Evolutionary conservation across 2,888 invertebrate genomes (phyloP), one percentile per base, ranked within the genome.

Genomic region (Melangyna quadrimaculata): DNA sequence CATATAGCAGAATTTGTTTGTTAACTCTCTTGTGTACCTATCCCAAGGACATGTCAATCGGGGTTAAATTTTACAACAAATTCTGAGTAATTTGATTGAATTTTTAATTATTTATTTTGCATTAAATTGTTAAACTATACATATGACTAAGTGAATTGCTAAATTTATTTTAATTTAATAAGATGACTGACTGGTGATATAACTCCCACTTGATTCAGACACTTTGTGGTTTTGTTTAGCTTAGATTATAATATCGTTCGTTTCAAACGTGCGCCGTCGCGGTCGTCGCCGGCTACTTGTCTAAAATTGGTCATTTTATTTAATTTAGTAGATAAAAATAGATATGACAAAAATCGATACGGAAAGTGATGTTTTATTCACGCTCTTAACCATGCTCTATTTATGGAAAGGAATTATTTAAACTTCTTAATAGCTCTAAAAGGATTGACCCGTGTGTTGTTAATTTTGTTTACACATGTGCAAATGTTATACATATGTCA

Each of bases 131-230:
- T 37, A 55, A 73, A 24, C 8, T 51, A 61, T 82, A n/a, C n/a
- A n/a, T 43, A 61, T 82, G 82, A 82, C 78, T 82, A 82, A 82
- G 78, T 51, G 17, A 43, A 59, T 51, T 53, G 53, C n/a, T n/a
- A n/a, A 73, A 67, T 57, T 12, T 63, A 37, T n/a, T n/a, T n/a
- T n/a, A n/a, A n/a, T n/a, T n/a, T 65, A 71, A 65, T 81, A 63
- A 53, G 78, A 55, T 71, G 77, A 81, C 55, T 74, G 32, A 45
- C 53, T 12, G 55, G 12, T 65, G 61, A 78, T 78, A 53, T 48
- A 78, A 82, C 67, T 43, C 61, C 67, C 77, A 78, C 72, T 59
- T 59, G 24, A 37, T 24, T 59, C 48, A 53, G 14, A 0, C 67
- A n/a, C 14, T 57, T 71, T 71, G 27, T 7, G 55, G 71, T 71